These are phyloP conservation scores for Phalanger gymnotis DNA, from an alignment of 2,797 vertebrate genomes.

Conservation along the genomic window DNA sequence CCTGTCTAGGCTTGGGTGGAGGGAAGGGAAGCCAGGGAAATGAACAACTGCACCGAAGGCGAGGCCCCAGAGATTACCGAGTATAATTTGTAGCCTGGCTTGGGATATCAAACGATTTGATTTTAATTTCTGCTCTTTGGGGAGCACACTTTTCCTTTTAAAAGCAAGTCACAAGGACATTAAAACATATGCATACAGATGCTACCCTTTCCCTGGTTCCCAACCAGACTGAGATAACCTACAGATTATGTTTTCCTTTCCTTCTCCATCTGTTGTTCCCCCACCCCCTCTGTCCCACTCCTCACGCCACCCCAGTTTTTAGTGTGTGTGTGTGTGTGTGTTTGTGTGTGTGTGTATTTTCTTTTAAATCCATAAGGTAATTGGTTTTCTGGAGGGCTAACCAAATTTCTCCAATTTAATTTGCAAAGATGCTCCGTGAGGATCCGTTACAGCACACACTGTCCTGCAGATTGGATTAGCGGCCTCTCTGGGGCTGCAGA, in stretches of 20 bases:
- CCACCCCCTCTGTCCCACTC: neutral
- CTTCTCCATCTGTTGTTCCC: neutral
- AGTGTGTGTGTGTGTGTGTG: conserved; percentile 42
- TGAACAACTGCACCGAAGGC: neutral
- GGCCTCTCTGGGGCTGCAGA: conserved; percentile 83
- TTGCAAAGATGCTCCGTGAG: conserved; percentile 85
- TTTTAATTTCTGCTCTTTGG: conserved; percentile 37
- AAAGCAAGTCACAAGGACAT: conserved; percentile 11
- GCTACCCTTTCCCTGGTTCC: neutral
- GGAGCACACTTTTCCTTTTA: conserved; percentile 13
- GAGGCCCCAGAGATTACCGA: neutral
- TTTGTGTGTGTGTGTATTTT: conserved; percentile 60
- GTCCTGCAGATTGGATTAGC: conserved; percentile 86
- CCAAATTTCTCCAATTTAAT: conserved; percentile 88
- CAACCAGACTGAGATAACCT: neutral
- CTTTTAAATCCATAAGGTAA: conserved; percentile 84
- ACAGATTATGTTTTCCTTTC: conserved; percentile 27
- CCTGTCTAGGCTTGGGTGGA: neutral
- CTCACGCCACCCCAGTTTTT: conserved; percentile 32
- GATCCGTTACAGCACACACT: conserved; percentile 84
- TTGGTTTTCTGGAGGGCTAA: conserved; percentile 87
- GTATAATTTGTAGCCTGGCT: neutral
- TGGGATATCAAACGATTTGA: neutral
- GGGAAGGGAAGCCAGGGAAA: neutral
- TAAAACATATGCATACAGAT: neutral